A percentile compares a stretch with the other conserved stretches of the same genome.
phyloP scores from a whole-genome alignment of 2,113 vertebrate species.

The Sminthopsis crassicaudata region DNA sequence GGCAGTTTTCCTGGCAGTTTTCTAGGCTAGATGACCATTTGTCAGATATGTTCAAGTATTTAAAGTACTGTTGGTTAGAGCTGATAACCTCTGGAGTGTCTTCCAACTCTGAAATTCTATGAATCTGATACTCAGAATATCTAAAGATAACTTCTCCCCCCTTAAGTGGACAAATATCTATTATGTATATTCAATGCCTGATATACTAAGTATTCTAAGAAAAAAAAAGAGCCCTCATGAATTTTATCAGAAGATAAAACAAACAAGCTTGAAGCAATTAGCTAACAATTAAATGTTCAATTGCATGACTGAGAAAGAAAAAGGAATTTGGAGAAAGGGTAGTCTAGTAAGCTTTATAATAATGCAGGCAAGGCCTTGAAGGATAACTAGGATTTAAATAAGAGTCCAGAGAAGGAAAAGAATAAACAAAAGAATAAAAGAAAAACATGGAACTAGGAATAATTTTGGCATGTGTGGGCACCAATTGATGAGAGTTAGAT shows the following conservation, averaged over 20 bases:
- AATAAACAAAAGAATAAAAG: neutral
- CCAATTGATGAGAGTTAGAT: too few species aligned
- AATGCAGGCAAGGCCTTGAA: too few species aligned
- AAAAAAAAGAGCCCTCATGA: neutral
- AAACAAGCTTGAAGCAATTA: neutral
- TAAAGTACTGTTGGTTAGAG: neutral
- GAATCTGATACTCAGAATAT: neutral
- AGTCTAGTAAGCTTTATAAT: neutral
- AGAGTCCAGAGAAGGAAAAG: neutral
- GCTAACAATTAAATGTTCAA: neutral
- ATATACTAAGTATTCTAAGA: neutral
- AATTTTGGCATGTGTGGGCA: neutral
- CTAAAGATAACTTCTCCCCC: neutral
- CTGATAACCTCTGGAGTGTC: neutral
- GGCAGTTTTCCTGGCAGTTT: neutral
- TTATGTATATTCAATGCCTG: neutral
- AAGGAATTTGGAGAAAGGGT: neutral
- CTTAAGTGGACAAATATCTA: neutral
- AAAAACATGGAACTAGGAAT: neutral
- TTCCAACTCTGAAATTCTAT: neutral
- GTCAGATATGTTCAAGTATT: neutral
- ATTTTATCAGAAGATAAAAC: neutral
- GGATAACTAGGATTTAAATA: neutral
- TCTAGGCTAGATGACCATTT: neutral
- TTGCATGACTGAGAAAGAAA: neutral